Evolutionary conservation across 2,888 invertebrate species (phyloP), one percentile per base, ranked within the genome.

Genomic region (Osmoderma eremita): DNA sequence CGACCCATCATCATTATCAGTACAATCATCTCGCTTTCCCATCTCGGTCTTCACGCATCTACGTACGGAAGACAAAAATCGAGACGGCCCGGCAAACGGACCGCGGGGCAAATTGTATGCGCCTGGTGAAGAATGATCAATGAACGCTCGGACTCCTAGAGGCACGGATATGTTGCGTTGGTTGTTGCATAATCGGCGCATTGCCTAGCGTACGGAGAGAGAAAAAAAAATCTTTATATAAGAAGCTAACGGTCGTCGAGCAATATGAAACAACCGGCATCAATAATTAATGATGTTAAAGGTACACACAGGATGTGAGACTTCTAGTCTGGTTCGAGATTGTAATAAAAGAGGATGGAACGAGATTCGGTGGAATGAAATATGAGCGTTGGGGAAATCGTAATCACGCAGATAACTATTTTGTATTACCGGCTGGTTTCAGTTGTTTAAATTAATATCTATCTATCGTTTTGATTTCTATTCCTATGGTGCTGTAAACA

Each of bases 241-340:
- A 10, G 30, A 45, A 61, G 18, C 45, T 61, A 61, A 61, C 58
- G 58, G 58, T 56, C 18, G 58, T 15, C 30, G 12, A 3, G 13
- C 8, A 48, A 45, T 10, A 13, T 45, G 45, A 61, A 45, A 42
- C 58, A 48, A 61, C 58, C 15, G 22, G 41, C 56, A 48, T 61
- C 58, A 30, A 36, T 61, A 45, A 61, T 61, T 61, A 61, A 61
- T 61, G 30, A 61, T 61, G 30, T 61, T 18, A 45, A 61, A 45
- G 45, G 48, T 15, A 12, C 58, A 61, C 24, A 12, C 58, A 61
- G 58, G 58, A 61, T 61, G 58, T 45, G 24, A 61, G 45, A 45
- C 36, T 61, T 48, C 42, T 42, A 6, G 18, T 15, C 12, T 15
- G 5, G n/a, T 51, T 30, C 30, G 18, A n/a, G 18, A 3, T 36